These are phyloP conservation scores for Agrypnus murinus DNA, from an alignment of 2,888 invertebrate species.

Conservation along the genomic window DNA sequence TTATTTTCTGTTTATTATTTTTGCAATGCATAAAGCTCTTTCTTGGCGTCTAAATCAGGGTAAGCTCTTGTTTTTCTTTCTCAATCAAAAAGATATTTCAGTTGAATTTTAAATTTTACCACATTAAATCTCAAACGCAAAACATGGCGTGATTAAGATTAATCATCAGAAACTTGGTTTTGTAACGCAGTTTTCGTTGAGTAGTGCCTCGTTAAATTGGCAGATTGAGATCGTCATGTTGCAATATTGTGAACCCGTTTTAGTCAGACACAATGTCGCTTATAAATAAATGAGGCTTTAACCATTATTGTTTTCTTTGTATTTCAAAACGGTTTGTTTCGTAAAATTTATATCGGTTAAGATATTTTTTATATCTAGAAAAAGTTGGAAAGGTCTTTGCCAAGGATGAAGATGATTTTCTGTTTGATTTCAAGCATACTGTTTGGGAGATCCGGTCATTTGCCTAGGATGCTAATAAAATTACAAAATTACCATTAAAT, in stretches of 20 bases:
- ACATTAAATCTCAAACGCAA: slow-evolving; percentile 1
- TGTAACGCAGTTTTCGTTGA: slow-evolving; percentile 24
- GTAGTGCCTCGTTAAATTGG: slow-evolving; percentile 28
- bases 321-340: neutral
- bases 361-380: slow-evolving; percentile 14
- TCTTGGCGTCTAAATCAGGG: slow-evolving; percentile 14
- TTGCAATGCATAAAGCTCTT: slow-evolving; percentile 5
- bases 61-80: slow-evolving; percentile 25
- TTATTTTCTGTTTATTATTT: slow-evolving; percentile 6
- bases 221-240: slow-evolving; percentile 35
- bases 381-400: slow-evolving; percentile 41
- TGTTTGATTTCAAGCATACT: neutral
- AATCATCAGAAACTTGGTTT: slow-evolving; percentile 14
- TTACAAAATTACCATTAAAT: slow-evolving; percentile 2
- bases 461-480: slow-evolving; percentile 2
- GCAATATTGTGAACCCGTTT: slow-evolving; percentile 14
- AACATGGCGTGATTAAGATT: slow-evolving; percentile 30
- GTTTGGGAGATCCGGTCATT: neutral
- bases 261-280: slow-evolving; percentile 22
- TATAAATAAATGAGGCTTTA: slow-evolving; percentile 15
- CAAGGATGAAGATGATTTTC: slow-evolving; percentile 18
- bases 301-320: too few species aligned
- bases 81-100: slow-evolving; percentile 5
- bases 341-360: neutral
- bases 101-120: slow-evolving; percentile 17